A percentile compares a stretch with the other conserved stretches of the same genome.
phyloP scores from a whole-genome alignment of 1,140 invertebrate species.

The Pseudomyrmex gracilis region DNA sequence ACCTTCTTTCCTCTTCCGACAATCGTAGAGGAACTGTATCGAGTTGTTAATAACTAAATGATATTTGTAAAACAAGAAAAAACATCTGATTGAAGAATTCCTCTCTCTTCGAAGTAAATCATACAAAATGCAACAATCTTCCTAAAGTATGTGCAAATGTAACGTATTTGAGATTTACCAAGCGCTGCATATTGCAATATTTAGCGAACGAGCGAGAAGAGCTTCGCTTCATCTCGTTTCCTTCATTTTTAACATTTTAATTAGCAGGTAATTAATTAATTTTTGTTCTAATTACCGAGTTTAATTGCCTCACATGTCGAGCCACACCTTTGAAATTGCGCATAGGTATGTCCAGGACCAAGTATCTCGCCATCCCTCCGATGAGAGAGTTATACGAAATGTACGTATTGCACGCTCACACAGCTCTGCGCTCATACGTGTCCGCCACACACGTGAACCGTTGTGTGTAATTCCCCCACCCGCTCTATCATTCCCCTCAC shows the following conservation, averaged over 20 bases:
- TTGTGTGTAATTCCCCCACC: conserved; percentile 61
- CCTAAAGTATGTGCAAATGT: neutral
- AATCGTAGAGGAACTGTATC: too few relatives aligned
- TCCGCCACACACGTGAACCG: conserved; percentile 45
- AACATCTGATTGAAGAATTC: neutral
- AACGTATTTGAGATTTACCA: neutral
- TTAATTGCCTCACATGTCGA: conserved; percentile 64
- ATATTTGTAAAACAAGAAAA: too few relatives aligned
- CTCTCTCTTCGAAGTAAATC: too few relatives aligned
- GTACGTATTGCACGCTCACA: conserved; percentile 32
- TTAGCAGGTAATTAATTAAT: conserved; percentile 70
- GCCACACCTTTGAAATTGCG: conserved; percentile 71
- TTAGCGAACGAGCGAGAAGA: neutral
- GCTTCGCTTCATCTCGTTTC: neutral
- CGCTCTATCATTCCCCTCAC: conserved; percentile 73
- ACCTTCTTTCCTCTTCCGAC: too few relatives aligned
- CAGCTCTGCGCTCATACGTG: conserved; percentile 20
- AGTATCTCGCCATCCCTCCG: conserved; percentile 52
- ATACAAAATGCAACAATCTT: neutral
- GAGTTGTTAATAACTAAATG: too few relatives aligned
- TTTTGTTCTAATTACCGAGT: conserved; percentile 53
- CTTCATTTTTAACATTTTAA: conserved; percentile 34
- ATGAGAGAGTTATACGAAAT: conserved; percentile 63
- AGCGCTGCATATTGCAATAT: neutral
- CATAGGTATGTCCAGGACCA: conserved; percentile 71